Percentiles rank a stretch among this genome's conserved stretches.
Conservation (phyloP, 2,113 vertebrate species). For the Morone saxatilis region DNA sequence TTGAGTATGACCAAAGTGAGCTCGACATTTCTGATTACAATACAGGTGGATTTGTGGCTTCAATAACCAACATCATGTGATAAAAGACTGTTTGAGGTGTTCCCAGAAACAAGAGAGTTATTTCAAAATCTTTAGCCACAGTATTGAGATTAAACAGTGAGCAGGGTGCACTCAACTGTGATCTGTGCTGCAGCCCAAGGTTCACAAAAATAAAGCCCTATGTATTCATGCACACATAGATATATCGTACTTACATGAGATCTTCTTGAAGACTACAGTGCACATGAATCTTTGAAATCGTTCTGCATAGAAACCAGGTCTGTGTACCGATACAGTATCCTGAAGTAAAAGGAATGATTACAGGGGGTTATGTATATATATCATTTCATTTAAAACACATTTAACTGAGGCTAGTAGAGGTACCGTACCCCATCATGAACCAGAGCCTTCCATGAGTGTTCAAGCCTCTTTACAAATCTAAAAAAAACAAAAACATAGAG, state of each 20-base stretch:
- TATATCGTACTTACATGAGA: constrained; percentile 84
- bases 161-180: too few relatives aligned
- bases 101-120: too few relatives aligned
- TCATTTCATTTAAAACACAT: not conserved
- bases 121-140: too few relatives aligned
- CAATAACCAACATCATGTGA: too few relatives aligned
- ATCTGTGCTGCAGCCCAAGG: too few relatives aligned
- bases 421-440: constrained; percentile 92
- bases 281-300: constrained; percentile 97
- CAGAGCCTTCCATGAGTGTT: constrained; percentile 96
- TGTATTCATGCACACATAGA: constrained; percentile 17
- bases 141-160: too few relatives aligned
- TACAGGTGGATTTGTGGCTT: too few relatives aligned
- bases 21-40: too few relatives aligned
- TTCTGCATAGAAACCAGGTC: constrained; percentile 95
- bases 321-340: constrained; percentile 96
- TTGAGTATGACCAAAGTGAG: too few relatives aligned
- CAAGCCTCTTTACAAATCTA: constrained; percentile 93
- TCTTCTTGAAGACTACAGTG: constrained; percentile 89
- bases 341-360: constrained; percentile 62
- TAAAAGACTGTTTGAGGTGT: too few relatives aligned
- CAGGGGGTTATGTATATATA: not conserved
- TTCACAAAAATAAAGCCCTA: too few relatives aligned
- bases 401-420: not conserved
- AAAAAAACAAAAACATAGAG: constrained; percentile 51